Evolutionary conservation across 2,113 vertebrate genomes (phyloP).

Genomic region (Phalacrocorax carbo): DNA sequence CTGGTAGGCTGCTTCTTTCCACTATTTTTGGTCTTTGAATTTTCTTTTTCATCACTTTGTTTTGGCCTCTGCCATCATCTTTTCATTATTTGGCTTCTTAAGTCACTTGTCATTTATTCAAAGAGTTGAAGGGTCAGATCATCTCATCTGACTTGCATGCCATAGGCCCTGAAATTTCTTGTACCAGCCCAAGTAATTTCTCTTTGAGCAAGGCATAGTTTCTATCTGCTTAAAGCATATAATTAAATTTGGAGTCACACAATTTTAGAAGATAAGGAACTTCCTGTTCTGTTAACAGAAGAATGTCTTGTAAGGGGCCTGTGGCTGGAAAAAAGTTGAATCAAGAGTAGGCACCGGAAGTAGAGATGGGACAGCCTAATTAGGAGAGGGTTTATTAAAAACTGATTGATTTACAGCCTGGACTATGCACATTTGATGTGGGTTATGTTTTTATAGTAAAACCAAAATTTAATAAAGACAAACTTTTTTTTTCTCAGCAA

Average conservation of each 20-base stretch:
- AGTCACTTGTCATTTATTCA: not conserved
- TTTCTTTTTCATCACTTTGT: not conserved
- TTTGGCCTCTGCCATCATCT: not conserved
- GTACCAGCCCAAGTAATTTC: conserved; percentile 10
- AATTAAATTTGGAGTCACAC: conserved; percentile 30
- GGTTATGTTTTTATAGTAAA: not conserved
- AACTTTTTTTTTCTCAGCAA: not conserved
- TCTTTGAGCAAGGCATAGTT: conserved; percentile 23
- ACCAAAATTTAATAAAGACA: not conserved
- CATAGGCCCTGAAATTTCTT: conserved; percentile 13
- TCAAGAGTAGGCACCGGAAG: not conserved
- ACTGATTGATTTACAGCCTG: not conserved
- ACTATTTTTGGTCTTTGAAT: not conserved
- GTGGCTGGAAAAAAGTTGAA: not conserved
- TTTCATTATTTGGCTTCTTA: not conserved
- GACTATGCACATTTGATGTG: not conserved
- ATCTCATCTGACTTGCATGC: not conserved
- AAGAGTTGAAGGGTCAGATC: not conserved
- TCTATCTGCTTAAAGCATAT: not conserved
- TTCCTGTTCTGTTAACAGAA: conserved; percentile 39
- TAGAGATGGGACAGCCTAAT: not conserved
- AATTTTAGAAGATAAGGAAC: conserved; percentile 23
- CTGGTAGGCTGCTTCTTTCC: not conserved
- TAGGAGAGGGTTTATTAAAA: not conserved
- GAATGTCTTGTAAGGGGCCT: not conserved